Conservation (phyloP, 2,797 vertebrate species). For the Hippopotamyrus pictus region DNA sequence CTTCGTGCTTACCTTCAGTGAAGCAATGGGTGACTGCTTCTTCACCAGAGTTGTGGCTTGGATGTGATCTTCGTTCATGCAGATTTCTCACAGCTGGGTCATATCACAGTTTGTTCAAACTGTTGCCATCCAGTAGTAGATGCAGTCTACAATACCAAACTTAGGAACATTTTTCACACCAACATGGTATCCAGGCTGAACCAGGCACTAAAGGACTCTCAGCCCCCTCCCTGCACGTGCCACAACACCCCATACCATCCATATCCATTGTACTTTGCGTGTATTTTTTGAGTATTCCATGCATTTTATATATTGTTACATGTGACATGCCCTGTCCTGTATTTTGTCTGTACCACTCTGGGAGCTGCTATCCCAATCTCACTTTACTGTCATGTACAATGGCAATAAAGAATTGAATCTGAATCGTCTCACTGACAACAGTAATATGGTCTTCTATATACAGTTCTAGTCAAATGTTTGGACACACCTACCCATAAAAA, state of each 20-base stretch:
- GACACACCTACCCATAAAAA: background rate
- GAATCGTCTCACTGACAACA: background rate
- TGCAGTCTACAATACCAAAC: background rate
- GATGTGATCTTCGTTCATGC: background rate
- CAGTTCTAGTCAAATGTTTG: background rate
- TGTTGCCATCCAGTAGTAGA: background rate
- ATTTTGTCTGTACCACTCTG: background rate
- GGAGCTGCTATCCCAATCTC: background rate
- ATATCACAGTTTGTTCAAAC: background rate
- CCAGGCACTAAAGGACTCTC: background rate
- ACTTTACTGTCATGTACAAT: background rate
- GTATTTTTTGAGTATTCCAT: background rate
- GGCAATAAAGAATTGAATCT: background rate
- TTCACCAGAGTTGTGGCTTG: background rate
- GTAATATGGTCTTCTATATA: background rate
- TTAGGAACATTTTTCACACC: background rate
- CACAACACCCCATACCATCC: background rate
- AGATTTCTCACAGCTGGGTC: background rate
- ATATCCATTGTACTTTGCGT: background rate
- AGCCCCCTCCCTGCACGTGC: background rate
- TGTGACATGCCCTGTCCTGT: background rate
- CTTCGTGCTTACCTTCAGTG: background rate
- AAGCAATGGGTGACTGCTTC: background rate
- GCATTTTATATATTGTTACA: background rate
- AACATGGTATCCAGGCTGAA: background rate